Base-by-base conservation (phyloP, 2,797 vertebrate species). In the Poeciliopsis infans region DNA sequence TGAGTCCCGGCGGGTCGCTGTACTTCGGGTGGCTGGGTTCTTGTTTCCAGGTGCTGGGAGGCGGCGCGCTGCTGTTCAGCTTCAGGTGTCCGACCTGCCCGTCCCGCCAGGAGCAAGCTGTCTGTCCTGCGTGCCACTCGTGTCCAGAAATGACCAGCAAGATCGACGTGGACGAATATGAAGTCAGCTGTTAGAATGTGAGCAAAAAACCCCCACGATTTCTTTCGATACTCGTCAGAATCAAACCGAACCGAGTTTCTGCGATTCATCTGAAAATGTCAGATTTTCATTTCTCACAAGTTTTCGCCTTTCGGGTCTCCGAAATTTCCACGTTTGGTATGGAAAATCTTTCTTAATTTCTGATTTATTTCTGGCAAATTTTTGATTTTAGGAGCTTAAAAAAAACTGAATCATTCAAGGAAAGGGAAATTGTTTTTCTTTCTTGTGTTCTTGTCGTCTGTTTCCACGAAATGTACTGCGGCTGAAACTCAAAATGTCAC, bases 21-120 rank as follows among this genome's bases (percentile, higher is more conserved):
- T 96, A 96, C 85, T 96, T 96, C 3, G 96, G 95, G 0, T 96
- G 96, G 96, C 86, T 96, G 78, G 96, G 96, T 28, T 95, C 95
- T 0, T 95, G 95, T 83, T 84, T 95, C 10, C 95, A 96, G 85
- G 87, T 96, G 77, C 78, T 96, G 59, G 96, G 96, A 12, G 96
- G 96, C 0, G 31, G 82, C 0, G 94, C 94, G 0, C 82, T 96
- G 59, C 77, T 95, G 79, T 90, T 95, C 51, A 95, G 95, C 85
- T 95, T 95, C 84, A 95, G 51, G 74, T 95, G 95, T 49, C 91
- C 90, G 0, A 80, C 83, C n/a, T 95, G 95, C 70, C 90, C 94
- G 0, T 57, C 87, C 74, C 94, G 93, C 79, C 89, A 88, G 1
- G 86, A 89, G 46, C 82, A 88, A 0, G 80, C 88, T 0, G 87